Base-by-base conservation (phyloP, 1,140 invertebrate species). In the Aricia agestis region DNA sequence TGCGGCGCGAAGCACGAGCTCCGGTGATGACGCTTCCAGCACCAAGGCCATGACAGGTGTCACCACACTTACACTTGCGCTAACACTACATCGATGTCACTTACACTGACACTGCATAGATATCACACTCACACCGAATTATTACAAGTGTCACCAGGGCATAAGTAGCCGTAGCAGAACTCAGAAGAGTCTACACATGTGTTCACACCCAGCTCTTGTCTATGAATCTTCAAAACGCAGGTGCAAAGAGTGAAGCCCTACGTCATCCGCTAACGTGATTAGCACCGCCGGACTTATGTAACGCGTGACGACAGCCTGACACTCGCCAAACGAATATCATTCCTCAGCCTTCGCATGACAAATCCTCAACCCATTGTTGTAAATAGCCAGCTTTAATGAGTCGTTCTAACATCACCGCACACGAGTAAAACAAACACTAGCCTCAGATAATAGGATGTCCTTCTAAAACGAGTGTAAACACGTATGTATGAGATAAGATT, bases 1-100 rank as follows among this genome's bases (percentile, higher is more conserved):
- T 18, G 73, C 67, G 52, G 77, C 69, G 45, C 70, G 72, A 67
- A 75, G 63, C 41, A 79, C 68, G 65, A 77, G 71, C 68, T 79
- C 75, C 58, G 70, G 65, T 18, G 73, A 71, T 73, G 75, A 75
- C 77, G 74, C 74, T 63, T 69, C 71, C 31, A 61, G 41, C 36
- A 32, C 45, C 68, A 75, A 75, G 73, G 73, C 69, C 74, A 71
- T 67, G 41, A 75, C 19, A 63, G 59, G 59, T 63, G 59, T 63
- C n/a, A 59, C 58, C 41, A 42, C 41, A 42, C 11, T 9, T 15
- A 52, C 11, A 52, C 11, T 9, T 9, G 9, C 13, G 13, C 45
- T 13, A 11, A 52, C 45, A 52, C 45, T 52, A 52, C 11, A 52
- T 13, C 7, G 13, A 3, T 13, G 13, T 15, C 45, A 52, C 45